These are phyloP conservation scores for Heterodera filipjevi DNA, from an alignment of 2,888 invertebrate species.

Conservation along the genomic window DNA sequence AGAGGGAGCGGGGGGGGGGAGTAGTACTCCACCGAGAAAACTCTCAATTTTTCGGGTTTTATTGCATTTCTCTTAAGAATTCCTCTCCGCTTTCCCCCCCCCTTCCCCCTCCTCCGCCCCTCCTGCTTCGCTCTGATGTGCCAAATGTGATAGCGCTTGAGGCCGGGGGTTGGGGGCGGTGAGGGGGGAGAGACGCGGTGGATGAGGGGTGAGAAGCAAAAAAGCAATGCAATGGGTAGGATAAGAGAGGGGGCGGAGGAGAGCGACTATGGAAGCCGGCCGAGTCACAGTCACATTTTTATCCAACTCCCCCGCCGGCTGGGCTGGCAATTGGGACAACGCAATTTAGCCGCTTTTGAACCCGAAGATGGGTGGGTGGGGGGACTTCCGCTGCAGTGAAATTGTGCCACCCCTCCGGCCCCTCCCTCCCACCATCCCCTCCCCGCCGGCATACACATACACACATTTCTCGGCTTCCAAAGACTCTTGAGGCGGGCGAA, in stretches of 20 bases:
- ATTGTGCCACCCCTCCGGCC: background rate
- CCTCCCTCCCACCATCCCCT: constrained; percentile 14
- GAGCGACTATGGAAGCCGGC: background rate
- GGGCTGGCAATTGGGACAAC: background rate
- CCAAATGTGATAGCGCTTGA: background rate
- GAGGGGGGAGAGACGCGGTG: background rate
- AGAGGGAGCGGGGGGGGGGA: too few species aligned
- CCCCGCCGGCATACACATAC: background rate
- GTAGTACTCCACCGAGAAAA: too few species aligned
- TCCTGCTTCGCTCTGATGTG: background rate
- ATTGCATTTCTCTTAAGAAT: too few species aligned
- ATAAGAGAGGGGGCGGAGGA: background rate
- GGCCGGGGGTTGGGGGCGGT: background rate
- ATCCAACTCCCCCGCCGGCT: background rate
- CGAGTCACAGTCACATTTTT: constrained; percentile 1
- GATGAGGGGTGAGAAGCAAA: background rate
- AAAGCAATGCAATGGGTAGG: background rate
- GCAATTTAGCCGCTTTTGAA: constrained; percentile 12
- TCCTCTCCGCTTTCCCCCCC: background rate
- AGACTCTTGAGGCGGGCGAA: background rate
- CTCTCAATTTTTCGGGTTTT: too few species aligned
- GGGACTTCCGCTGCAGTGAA: constrained; percentile 2
- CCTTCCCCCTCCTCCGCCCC: background rate
- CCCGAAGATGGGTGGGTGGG: background rate
- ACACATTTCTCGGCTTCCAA: background rate